A percentile compares a stretch with the other conserved stretches of the same genome.
phyloP scores from a whole-genome alignment of 2,797 vertebrate genomes.

The Lates japonicus region DNA sequence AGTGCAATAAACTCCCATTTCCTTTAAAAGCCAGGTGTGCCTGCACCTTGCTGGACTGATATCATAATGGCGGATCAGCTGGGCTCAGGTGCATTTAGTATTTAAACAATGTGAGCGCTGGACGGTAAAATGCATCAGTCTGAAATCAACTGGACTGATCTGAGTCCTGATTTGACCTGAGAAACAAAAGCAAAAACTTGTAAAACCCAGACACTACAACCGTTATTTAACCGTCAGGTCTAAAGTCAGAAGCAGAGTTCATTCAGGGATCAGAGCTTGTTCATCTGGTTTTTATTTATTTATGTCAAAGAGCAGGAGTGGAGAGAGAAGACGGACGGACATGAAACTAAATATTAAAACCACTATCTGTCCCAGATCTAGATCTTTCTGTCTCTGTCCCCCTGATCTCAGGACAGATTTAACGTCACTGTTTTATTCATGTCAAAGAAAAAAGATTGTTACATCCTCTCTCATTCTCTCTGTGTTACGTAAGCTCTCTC shows the following conservation, averaged over 20 bases:
- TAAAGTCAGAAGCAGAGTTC: not conserved
- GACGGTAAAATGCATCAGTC: too few species aligned
- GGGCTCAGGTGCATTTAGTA: too few species aligned
- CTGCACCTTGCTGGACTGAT: too few species aligned
- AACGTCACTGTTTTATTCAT: conserved; percentile 47
- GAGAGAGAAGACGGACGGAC: conserved; percentile 15
- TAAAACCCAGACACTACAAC: not conserved
- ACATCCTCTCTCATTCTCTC: not conserved
- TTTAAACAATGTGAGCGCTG: too few species aligned
- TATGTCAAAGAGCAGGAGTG: conserved; percentile 9
- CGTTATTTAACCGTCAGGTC: not conserved
- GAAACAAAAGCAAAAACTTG: not conserved
- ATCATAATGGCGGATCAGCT: too few species aligned
- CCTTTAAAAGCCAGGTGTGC: too few species aligned
- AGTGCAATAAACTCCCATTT: too few species aligned
- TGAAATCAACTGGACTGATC: not conserved
- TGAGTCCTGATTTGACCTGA: not conserved
- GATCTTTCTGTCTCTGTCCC: not conserved
- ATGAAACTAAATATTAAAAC: conserved; percentile 40
- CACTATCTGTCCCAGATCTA: conserved; percentile 40
- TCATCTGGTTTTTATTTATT: conserved; percentile 36
- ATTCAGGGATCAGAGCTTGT: conserved; percentile 11
- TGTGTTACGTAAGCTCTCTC: conserved; percentile 45
- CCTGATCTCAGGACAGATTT: conserved; percentile 49
- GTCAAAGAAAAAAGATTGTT: conserved; percentile 8